Evolutionary conservation across 2,888 invertebrate genomes (phyloP), one percentile per base, ranked within the genome.

Genomic region (Sesamia inferens): DNA sequence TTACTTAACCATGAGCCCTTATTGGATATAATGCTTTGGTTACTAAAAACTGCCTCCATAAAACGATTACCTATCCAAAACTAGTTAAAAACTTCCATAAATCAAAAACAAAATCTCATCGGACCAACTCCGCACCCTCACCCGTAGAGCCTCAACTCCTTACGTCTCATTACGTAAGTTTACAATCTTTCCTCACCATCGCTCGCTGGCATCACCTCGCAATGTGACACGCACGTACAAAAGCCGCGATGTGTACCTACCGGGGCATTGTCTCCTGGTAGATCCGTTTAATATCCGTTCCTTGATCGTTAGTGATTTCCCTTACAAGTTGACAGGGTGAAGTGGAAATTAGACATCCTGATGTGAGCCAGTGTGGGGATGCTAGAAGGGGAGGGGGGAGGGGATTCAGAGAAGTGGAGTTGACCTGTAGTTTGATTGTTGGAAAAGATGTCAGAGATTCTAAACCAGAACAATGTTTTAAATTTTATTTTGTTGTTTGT

Each of bases 231-330:
- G 80, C 82, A 79, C 84, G 85, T 78, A 85, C 77, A 67, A 76
- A 78, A 78, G 82, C 76, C 72, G 79, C 84, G 70, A 83, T 86
- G 85, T 83, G 81, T 77, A 74, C 62, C 44, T 68, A 59, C 58
- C 69, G 67, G 67, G 22, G 73, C 71, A 79, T 79, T 73, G 79
- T 80, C 74, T 73, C 67, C 51, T 76, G 66, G 64, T 54, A 64
- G 80, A 83, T 82, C 76, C 76, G 83, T 88, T 88, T 89, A 88
- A 90, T 90, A 89, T 90, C 90, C 90, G 89, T 70, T 85, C 67
- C 68, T 83, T 84, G 87, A 89, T 89, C 87, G 87, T 85, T 85
- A 61, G 85, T 86, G 88, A 88, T 87, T 86, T 89, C 87, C 88
- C 78, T 86, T 86, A 86, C 85, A 86, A 88, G 84, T 88, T 74